These are phyloP conservation scores for Patiria pectinifera DNA, from an alignment of 53 echinoderm and acorn worm species.

Conservation along the genomic window DNA sequence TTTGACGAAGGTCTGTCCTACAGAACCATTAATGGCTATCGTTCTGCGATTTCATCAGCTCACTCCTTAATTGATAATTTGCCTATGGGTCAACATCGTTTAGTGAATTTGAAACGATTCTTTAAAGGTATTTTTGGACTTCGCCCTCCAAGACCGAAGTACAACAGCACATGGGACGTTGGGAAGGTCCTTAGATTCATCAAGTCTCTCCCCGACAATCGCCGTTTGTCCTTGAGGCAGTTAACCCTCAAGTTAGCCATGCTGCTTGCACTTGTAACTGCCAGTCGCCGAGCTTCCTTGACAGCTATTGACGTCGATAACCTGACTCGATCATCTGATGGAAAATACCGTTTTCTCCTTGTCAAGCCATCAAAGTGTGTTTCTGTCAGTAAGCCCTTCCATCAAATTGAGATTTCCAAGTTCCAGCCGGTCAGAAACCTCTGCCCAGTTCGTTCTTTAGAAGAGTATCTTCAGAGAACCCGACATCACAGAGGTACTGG, in stretches of 20 bases:
- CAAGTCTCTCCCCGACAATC: background rate
- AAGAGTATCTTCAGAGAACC: background rate
- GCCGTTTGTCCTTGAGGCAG: background rate
- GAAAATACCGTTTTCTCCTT: too few species aligned
- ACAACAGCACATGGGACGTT: slow-evolving; percentile 17
- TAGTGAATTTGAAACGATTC: background rate
- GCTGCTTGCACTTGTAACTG: slow-evolving; percentile 14
- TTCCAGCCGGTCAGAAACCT: too few species aligned
- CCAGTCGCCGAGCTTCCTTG: background rate
- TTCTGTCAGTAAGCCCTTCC: too few species aligned
- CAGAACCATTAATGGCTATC: slow-evolving; percentile 6
- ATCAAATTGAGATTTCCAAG: too few species aligned
- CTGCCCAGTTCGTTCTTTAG: too few species aligned
- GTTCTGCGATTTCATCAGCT: slow-evolving; percentile 21
- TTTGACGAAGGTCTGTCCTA: background rate
- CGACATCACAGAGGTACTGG: background rate
- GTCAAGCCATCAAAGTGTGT: too few species aligned
- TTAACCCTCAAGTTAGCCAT: slow-evolving; percentile 10
- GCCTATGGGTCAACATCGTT: background rate
- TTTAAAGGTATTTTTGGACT: too few species aligned
- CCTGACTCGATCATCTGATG: too few species aligned
- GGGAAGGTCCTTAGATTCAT: too few species aligned
- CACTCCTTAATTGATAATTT: background rate
- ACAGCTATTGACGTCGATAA: too few species aligned
- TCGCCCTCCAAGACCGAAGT: slow-evolving; percentile 19